Percentiles rank a stretch among this genome's conserved stretches.
Evolutionary conservation across 2,888 invertebrate genomes (phyloP).

Genomic region (Tipula confusa): DNA sequence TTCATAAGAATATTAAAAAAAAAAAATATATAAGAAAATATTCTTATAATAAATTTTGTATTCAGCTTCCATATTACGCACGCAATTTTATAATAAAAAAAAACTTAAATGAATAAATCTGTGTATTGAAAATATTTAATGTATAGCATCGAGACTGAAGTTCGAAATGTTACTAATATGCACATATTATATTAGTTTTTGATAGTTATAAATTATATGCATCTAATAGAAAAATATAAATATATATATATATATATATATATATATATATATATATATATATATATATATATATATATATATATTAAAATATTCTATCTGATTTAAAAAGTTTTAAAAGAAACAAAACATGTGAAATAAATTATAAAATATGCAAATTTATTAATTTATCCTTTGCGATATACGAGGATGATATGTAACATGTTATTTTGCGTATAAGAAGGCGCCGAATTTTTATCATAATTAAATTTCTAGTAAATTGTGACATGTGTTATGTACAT

Average conservation of each 20-base stretch:
- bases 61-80: conserved; percentile 20
- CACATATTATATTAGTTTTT: not conserved
- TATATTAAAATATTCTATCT: not conserved
- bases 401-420: not conserved
- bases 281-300: not conserved
- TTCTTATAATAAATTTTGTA: not conserved
- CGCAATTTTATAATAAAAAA: not conserved
- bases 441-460: conserved; percentile 1
- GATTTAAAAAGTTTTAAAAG: not conserved
- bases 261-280: not conserved
- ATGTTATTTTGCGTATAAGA: not conserved
- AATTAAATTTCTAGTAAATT: not conserved
- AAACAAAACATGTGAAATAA: not conserved
- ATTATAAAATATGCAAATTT: not conserved
- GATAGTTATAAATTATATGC: not conserved
- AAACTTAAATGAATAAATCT: not conserved
- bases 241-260: not conserved
- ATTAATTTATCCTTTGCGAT: not conserved
- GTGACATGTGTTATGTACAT: not conserved
- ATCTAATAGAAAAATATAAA: not conserved
- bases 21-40: not conserved
- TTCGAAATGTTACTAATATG: not conserved
- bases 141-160: not conserved
- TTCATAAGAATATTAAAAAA: not conserved
- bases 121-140: not conserved